Base-by-base conservation (phyloP, 2,113 vertebrate genomes). In the Pseudorhombus dupliciocellatus region DNA sequence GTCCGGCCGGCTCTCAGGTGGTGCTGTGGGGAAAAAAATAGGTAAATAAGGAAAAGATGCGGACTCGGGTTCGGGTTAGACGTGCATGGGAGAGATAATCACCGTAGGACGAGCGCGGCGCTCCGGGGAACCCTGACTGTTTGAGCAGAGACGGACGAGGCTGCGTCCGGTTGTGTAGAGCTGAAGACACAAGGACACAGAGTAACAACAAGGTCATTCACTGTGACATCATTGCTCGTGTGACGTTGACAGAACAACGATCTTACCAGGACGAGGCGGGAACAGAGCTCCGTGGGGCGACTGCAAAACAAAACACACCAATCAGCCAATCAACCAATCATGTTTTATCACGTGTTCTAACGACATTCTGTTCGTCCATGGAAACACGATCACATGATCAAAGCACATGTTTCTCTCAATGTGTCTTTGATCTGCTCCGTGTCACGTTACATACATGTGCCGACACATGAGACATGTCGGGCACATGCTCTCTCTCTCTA, bases 211-310 rank as follows among this genome's bases (percentile, higher is more conserved):
- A 7, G 31, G 11, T 34, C 31, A n/a, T n/a, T n/a, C n/a, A 30
- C 10, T 5, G 51, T 11, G n/a, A 10, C 48, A 8, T 22, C 21
- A 20, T 18, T 48, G 18, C 16, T 53, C 22, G 44, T 28, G 26
- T 28, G 26, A 28, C 26, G 26, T 28, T 5, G 5, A 55, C 48
- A 55, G 46, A 34, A 67, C 52, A 37, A 55, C 26, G 7, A 0
- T 16, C 92, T 90, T 78, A 94, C 93, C 90, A 2, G 53, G 81
- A 20, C 75, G 84, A 40, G 84, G 86, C 18, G 90, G 86, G 70
- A 92, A 91, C 14, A 89, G 50, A 5, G 75, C 64, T 31, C 81
- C 80, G 2, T 81, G 30, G 12, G 85, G 87, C 16, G 91, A 92
- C 91, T 93, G 81, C 7, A 85, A 85, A 31, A 88, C 51, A 80